These are phyloP conservation scores for Eretmochelys imbricata DNA, from an alignment of 2,113 vertebrate genomes.

Conservation along the genomic window DNA sequence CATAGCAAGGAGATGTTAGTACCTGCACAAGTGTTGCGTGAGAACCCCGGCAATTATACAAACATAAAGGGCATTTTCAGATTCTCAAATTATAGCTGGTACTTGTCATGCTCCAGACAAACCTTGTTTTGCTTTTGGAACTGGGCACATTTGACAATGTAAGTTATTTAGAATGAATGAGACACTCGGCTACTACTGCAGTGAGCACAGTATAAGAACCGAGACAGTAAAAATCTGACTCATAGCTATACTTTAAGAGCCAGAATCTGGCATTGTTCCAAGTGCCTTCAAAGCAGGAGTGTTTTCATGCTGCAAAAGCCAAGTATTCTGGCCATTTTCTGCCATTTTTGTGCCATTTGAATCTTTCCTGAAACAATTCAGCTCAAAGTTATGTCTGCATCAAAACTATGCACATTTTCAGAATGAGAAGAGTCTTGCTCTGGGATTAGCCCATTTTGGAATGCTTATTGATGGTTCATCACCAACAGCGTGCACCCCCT, in stretches of 20 bases:
- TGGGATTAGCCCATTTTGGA: not conserved
- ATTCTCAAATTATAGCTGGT: not conserved
- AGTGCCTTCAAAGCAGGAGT: not conserved
- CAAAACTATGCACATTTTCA: not conserved
- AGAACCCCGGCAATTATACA: not conserved
- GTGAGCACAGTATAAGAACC: not conserved
- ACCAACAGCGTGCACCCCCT: too few relatives aligned
- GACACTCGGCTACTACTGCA: not conserved
- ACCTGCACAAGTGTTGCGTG: not conserved
- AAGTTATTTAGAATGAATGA: not conserved
- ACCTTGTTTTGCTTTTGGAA: not conserved
- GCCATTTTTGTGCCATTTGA: not conserved
- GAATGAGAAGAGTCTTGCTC: not conserved
- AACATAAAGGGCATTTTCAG: not conserved
- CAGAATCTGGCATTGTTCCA: not conserved
- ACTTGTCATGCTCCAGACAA: not conserved
- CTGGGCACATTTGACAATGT: not conserved
- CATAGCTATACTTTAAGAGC: not conserved
- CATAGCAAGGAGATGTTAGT: not conserved
- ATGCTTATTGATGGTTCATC: not conserved
- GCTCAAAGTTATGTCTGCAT: not conserved
- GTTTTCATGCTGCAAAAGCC: not conserved
- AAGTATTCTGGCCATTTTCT: not conserved
- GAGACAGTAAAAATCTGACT: not conserved
- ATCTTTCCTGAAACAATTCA: not conserved